phyloP scores from a whole-genome alignment of 1,140 invertebrate species.

The Bicyclus anynana region DNA sequence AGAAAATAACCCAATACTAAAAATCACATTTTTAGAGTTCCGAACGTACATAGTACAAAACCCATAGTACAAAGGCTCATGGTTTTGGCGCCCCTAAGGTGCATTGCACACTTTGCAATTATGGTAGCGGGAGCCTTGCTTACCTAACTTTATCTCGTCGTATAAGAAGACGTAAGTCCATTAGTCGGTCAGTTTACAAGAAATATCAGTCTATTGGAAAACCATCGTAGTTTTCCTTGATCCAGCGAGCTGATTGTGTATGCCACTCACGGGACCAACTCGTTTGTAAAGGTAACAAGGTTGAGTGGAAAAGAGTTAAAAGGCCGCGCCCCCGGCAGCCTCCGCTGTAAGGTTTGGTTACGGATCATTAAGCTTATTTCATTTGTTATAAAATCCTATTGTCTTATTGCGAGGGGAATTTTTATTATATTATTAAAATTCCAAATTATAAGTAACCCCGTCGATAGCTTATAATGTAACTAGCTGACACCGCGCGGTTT shows the following conservation, averaged over 20 bases:
- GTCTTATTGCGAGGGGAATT: background rate
- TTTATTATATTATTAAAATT: background rate
- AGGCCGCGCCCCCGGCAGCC: constrained; percentile 32
- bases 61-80: too few species aligned
- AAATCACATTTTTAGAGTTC: too few species aligned
- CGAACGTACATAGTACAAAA: too few species aligned
- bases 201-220: constrained; percentile 16
- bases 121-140: background rate
- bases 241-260: constrained; percentile 46
- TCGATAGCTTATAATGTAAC: too few species aligned
- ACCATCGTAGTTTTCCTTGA: constrained; percentile 22
- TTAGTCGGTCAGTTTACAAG: background rate
- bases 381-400: constrained; percentile 28
- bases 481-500: too few species aligned
- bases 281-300: constrained; percentile 68
- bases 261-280: constrained; percentile 48
- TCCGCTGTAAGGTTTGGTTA: constrained; percentile 43
- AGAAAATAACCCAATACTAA: too few species aligned
- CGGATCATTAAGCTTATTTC: constrained; percentile 52
- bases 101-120: too few species aligned
- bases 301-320: constrained; percentile 64
- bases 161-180: background rate
- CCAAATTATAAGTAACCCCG: too few species aligned
- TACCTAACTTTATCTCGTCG: background rate
- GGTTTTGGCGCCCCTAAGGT: too few species aligned